phyloP scores from a whole-genome alignment of 2,797 vertebrate species.

The Erethizon dorsatum region DNA sequence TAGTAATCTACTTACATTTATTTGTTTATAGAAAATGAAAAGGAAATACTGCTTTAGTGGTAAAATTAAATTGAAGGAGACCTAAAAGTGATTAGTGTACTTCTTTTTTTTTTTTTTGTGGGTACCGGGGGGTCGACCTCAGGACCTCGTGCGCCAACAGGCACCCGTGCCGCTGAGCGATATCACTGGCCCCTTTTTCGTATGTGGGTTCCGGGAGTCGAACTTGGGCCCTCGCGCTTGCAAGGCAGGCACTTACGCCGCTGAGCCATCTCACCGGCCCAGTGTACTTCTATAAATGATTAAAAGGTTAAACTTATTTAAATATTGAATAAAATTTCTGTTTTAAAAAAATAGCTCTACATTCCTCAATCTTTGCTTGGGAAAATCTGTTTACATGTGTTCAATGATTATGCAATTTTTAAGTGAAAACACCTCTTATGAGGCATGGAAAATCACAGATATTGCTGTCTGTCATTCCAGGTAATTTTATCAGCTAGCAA shows the following conservation, averaged over 20 bases:
- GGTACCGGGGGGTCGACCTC: no score
- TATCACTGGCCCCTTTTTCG: no score
- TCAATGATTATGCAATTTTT: background rate
- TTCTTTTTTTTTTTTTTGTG: background rate
- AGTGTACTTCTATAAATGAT: background rate
- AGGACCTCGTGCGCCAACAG: no score
- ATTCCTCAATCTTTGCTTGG: background rate
- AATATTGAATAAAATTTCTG: background rate
- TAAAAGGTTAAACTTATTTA: background rate
- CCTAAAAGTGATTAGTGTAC: background rate
- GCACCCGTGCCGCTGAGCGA: no score
- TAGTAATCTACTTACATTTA: background rate
- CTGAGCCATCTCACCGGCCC: no score
- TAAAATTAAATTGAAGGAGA: background rate
- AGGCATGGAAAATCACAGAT: background rate
- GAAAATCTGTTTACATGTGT: background rate
- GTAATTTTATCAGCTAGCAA: background rate
- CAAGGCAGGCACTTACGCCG: no score
- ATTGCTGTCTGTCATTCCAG: background rate
- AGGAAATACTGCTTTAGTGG: background rate
- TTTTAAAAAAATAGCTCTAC: background rate
- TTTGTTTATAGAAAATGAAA: slow-evolving; percentile 48
- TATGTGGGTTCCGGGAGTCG: no score
- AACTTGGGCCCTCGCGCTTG: no score
- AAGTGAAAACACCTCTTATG: background rate